A percentile compares a stretch with the other conserved stretches of the same genome.
Evolutionary conservation across 2,113 vertebrate species (phyloP).

Genomic region (Odocoileus virginianus): DNA sequence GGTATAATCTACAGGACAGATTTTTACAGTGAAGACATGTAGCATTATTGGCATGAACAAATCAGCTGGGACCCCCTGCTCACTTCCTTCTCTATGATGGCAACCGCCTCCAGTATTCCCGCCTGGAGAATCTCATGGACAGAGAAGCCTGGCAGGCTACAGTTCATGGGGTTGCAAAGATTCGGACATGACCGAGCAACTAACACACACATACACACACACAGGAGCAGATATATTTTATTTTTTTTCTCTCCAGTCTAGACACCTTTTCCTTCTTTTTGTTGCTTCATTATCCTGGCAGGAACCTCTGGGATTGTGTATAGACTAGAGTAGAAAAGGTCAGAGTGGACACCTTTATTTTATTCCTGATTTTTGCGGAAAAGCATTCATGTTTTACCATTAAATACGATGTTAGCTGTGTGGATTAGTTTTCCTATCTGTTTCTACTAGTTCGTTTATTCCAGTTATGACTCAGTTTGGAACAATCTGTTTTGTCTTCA

Average conservation of each 20-base stretch:
- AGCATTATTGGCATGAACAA: neutral
- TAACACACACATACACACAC: too few relatives aligned
- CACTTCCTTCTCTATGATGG: neutral
- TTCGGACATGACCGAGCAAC: neutral
- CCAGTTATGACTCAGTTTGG: neutral
- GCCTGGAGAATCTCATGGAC: neutral
- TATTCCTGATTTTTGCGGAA: neutral
- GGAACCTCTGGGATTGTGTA: neutral
- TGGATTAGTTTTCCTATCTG: neutral
- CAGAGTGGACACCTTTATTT: neutral
- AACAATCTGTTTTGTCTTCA: neutral
- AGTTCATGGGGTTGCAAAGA: neutral
- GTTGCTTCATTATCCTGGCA: neutral
- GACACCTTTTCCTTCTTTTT: neutral
- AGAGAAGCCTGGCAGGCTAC: neutral
- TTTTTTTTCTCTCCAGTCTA: neutral
- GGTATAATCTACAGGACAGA: neutral
- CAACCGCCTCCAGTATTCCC: neutral
- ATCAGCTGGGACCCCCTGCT: neutral
- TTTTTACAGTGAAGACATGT: neutral
- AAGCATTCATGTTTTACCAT: neutral
- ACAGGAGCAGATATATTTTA: neutral
- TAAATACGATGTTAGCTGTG: neutral
- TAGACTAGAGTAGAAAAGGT: neutral
- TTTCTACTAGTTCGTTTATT: neutral